phyloP scores from a whole-genome alignment of 2,113 vertebrate species.

The Hemichromis elongatus region DNA sequence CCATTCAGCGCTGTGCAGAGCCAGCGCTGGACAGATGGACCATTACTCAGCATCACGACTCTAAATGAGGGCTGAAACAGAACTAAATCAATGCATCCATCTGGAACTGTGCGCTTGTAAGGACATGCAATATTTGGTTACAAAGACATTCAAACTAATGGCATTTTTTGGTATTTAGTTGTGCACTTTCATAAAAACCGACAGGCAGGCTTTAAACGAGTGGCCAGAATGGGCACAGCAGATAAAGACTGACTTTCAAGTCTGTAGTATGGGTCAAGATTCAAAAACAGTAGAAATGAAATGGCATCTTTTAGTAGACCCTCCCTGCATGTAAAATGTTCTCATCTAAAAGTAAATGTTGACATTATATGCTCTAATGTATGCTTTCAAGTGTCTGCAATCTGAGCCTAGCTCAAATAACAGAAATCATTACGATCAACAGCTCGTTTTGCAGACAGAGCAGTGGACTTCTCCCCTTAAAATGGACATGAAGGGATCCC shows the following conservation, averaged over 20 bases:
- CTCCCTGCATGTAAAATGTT: neutral
- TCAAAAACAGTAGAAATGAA: neutral
- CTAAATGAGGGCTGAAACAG: constrained; percentile 16
- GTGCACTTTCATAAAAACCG: neutral
- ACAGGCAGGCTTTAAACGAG: neutral
- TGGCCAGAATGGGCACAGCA: neutral
- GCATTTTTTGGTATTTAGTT: neutral
- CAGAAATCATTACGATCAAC: neutral
- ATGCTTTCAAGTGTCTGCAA: neutral
- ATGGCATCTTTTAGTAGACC: neutral
- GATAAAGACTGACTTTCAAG: neutral
- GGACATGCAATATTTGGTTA: neutral
- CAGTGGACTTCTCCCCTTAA: neutral
- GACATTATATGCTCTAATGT: neutral
- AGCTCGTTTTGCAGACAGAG: neutral
- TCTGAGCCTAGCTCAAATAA: neutral
- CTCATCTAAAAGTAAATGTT: neutral
- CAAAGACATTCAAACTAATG: neutral
- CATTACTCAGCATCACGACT: constrained; percentile 53
- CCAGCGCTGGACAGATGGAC: constrained; percentile 41
- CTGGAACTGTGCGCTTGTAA: neutral
- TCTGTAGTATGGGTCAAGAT: neutral
- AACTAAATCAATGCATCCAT: constrained; percentile 42
- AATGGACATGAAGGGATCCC: neutral
- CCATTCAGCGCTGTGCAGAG: constrained; percentile 27